Conservation (phyloP, 2,797 vertebrate species). For the Neopelma chrysocephalum region DNA sequence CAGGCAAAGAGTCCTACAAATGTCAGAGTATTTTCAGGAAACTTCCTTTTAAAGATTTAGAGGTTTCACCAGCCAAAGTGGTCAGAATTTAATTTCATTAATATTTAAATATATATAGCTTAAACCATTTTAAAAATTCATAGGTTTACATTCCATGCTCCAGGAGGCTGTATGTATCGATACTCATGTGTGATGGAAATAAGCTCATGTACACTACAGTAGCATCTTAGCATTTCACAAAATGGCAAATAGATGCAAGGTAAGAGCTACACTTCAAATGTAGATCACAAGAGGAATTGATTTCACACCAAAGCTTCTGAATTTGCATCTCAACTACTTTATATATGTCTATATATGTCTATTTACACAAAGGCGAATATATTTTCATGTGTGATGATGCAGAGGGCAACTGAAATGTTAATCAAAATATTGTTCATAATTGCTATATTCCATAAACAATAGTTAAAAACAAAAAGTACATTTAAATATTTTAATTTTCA, state of each 20-base stretch:
- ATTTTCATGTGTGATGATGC: background rate
- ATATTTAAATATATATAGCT: background rate
- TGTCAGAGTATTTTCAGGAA: background rate
- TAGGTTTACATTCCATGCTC: background rate
- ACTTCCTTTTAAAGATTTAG: background rate
- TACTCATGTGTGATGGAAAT: background rate
- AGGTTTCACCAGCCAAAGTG: background rate
- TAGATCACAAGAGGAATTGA: background rate
- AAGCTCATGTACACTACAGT: background rate
- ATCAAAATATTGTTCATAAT: background rate
- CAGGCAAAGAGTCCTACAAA: background rate
- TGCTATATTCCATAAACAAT: background rate
- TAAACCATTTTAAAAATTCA: constrained; percentile 1
- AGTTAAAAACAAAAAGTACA: background rate
- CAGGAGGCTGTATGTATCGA: background rate
- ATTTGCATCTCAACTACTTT: background rate
- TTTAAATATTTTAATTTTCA: background rate
- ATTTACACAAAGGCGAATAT: background rate
- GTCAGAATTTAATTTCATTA: background rate
- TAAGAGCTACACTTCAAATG: background rate
- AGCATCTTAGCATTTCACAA: background rate
- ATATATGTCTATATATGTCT: background rate
- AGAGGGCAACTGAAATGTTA: background rate
- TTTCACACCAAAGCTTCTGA: background rate
- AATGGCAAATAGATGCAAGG: background rate